These are phyloP conservation scores for Nasonia vitripennis DNA, from an alignment of 1,140 invertebrate species.

Conservation along the genomic window DNA sequence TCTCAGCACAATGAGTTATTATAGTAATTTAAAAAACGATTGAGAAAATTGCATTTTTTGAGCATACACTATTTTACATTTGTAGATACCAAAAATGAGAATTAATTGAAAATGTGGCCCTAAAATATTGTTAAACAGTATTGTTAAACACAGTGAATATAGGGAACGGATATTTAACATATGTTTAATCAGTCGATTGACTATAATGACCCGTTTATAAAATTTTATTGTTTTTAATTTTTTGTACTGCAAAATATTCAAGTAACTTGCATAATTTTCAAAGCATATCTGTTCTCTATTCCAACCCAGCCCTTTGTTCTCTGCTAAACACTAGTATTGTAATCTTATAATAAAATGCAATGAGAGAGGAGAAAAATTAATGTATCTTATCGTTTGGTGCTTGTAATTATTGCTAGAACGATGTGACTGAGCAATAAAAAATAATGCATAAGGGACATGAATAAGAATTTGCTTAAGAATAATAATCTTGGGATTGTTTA, in stretches of 20 bases:
- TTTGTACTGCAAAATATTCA: background rate
- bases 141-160: no score
- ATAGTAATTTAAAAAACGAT: no score
- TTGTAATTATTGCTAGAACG: background rate
- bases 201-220: no score
- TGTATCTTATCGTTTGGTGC: slow-evolving; percentile 11
- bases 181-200: no score
- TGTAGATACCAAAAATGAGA: background rate
- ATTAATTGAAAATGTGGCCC: background rate
- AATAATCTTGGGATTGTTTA: background rate
- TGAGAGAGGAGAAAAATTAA: slow-evolving; percentile 11
- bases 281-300: background rate
- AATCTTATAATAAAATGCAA: slow-evolving; percentile 5
- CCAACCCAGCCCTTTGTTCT: slow-evolving; percentile 16
- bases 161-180: no score
- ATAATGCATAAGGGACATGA: background rate
- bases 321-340: slow-evolving; percentile 11
- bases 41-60: no score
- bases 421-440: slow-evolving; percentile 29
- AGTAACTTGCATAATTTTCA: background rate
- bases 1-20: no score
- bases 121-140: no score
- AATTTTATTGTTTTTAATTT: no score
- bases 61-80: background rate
- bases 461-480: background rate